Evolutionary conservation across 2,113 vertebrate species (phyloP), one percentile per base, ranked within the genome.

Genomic region (Planiliza haematocheilus): DNA sequence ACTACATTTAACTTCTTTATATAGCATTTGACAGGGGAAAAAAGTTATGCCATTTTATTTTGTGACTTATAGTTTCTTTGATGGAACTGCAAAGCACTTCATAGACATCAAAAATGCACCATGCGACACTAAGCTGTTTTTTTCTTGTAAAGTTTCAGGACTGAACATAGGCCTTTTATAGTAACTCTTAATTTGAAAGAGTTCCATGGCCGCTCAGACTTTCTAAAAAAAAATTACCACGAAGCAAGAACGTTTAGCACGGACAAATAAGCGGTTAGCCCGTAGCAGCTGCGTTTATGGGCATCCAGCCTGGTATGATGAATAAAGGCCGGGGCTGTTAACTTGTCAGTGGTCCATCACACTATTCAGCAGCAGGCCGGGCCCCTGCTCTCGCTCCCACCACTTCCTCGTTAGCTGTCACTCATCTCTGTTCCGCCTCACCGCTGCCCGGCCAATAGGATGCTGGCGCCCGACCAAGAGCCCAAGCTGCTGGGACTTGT

Each of bases 341-440:
- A 76, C 68, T 72, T 92, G 92, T 93, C 93, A 93, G 77, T 85
- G 70, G 74, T 84, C 85, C 59, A 59, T 92, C 90, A 82, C 55
- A 84, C 74, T 67, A 70, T 70, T 91, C 83, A 87, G 58, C 86
- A 73, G 75, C 73, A 70, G 52, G 43, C 36, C 34, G 7, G 8
- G 49, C 42, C 48, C 55, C n/a, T 41, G 30, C 2, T 0, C 18
- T 2, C 42, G 59, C 45, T 18, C 30, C 65, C 56, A 43, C 75
- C 0, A 51, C 3, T 62, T 86, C 61, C 88, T 86, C 67, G 52
- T 85, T 82, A 75, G 59, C 86, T 86, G 92, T 93, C 94, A 94
- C 89, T 94, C 91, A 93, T 91, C 94, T 75, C 90, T 74, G 92
- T 95, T 94, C 91, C 85, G 84, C 92, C 79, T 92, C 91, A 86